Evolutionary conservation across 1,140 invertebrate genomes (phyloP), one percentile per base, ranked within the genome.

Genomic region (Cyrtorhinus lividipennis): DNA sequence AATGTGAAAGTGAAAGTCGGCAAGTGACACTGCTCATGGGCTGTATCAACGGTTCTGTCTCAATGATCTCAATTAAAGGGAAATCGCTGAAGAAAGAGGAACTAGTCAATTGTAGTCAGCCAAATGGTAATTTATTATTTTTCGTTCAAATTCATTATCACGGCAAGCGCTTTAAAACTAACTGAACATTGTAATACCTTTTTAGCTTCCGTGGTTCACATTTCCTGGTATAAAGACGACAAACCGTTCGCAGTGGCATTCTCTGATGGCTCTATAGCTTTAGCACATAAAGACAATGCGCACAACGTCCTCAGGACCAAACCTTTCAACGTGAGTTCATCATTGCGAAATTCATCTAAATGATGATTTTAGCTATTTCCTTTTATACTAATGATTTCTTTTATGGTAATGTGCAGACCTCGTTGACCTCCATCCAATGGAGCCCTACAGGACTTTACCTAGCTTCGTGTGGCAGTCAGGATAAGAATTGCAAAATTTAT

Each of bases 171-270:
- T 38, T 38, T n/a, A n/a, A n/a, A 22, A 20, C 46, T 25, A 23
- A 23, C 48, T 23, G 22, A 25, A 62, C 15, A 44, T 38, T 27
- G n/a, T 15, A 45, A 10, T 24, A 22, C 22, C 24, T 38, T 71
- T 74, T 57, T 68, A 80, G 79, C 76, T 24, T 75, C 78, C 62
- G 79, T 81, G 45, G 76, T 74, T 38, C 71, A 74, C 59, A 72
- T 82, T 24, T 76, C 75, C 25, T 83, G 81, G 81, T 73, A 73
- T 65, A 72, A 78, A 64, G 77, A 81, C 68, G 75, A 80, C 15
- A 72, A 74, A 60, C 71, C 74, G 45, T 81, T 80, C 74, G 78
- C 77, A 23, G 73, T 82, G 5, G 79, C 73, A 10, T 83, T 76
- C 69, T 71, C 74, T 64, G 78, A 81, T 74, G 81, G 81, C n/a